Evolutionary conservation across 1,140 invertebrate species (phyloP), one percentile per base, ranked within the genome.

Genomic region (Papilio xuthus): DNA sequence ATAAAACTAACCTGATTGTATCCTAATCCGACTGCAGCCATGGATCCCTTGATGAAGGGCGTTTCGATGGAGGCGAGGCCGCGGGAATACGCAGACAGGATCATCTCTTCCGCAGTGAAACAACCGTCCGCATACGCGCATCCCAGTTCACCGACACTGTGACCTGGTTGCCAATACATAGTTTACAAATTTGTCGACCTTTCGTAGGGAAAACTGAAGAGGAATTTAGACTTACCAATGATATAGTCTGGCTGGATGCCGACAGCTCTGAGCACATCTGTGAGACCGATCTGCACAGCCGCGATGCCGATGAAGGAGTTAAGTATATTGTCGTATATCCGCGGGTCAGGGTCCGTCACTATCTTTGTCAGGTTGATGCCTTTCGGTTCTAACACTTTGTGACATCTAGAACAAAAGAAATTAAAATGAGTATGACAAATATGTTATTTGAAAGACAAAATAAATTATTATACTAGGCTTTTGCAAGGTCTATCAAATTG

Each of bases 241-340:
- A 98, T 97, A 50, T 96, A 97, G 92, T 98, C 97, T 6, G 96
- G 96, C 79, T 96, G 95, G 20, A 99, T 95, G 20, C 96, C 96
- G 78, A 98, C 81, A 1, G 94, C 90, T 60, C 91, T 95, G 37
- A 99, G 88, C 1, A 98, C 85, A 90, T 99, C 97, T 15, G 97
- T 96, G 18, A 99, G 93, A 37, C 96, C 98, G 82, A 99, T 96
- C 95, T 98, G 94, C 92, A 99, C 96, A 26, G 98, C 97, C 20
- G 98, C 97, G 86, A 99, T 99, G 44, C 97, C 97, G 60, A 99
- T 96, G 94, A 99, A 99, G 0, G 97, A 97, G 90, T 98, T 96
- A 0, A 99, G 88, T 79, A 98, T 96, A 86, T 98, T 97, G 75
- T 98, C 96, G 89, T 97, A 98, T 4, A 96, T 96, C 73, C 94